A percentile compares a stretch with the other conserved stretches of the same genome.
Conservation (phyloP, 2,888 invertebrate genomes). For the Zygothrica quintamaculata region DNA sequence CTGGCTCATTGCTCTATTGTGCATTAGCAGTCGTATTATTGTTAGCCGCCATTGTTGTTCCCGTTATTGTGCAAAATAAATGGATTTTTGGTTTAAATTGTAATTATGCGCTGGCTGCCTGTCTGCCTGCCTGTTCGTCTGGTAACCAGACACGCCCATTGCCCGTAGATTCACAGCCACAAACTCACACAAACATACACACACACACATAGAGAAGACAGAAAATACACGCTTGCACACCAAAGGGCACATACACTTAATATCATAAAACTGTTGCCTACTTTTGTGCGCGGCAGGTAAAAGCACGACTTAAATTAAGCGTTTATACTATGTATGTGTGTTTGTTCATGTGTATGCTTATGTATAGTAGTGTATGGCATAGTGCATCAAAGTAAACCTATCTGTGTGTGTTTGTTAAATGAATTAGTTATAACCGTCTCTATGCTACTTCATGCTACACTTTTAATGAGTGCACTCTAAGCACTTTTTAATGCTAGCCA, state of each 20-base stretch:
- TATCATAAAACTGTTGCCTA: slow-evolving; percentile 47
- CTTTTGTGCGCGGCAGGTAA: slow-evolving; percentile 58
- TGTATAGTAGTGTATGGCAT: neutral
- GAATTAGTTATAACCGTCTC: slow-evolving; percentile 75
- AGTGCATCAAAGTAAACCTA: neutral
- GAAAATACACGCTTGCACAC: no score
- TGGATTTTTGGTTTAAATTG: slow-evolving; percentile 80
- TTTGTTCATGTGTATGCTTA: slow-evolving; percentile 6
- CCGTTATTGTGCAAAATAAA: slow-evolving; percentile 80
- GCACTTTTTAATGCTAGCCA: slow-evolving; percentile 62
- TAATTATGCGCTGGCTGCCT: slow-evolving; percentile 68
- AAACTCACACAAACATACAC: slow-evolving; percentile 1
- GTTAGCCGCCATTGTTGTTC: slow-evolving; percentile 72
- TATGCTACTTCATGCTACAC: slow-evolving; percentile 64
- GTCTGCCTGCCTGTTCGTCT: slow-evolving; percentile 25
- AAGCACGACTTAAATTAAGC: slow-evolving; percentile 39
- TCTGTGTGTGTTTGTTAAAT: slow-evolving; percentile 62
- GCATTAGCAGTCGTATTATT: slow-evolving; percentile 68
- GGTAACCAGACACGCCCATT: slow-evolving; percentile 14
- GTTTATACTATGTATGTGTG: neutral
- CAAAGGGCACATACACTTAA: slow-evolving; percentile 1
- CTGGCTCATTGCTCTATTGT: slow-evolving; percentile 39
- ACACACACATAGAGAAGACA: slow-evolving; percentile 3
- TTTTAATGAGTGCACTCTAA: slow-evolving; percentile 77
- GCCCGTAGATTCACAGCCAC: slow-evolving; percentile 1